phyloP scores from a whole-genome alignment of 1,140 invertebrate genomes.

The Oryctes rhinoceros region DNA sequence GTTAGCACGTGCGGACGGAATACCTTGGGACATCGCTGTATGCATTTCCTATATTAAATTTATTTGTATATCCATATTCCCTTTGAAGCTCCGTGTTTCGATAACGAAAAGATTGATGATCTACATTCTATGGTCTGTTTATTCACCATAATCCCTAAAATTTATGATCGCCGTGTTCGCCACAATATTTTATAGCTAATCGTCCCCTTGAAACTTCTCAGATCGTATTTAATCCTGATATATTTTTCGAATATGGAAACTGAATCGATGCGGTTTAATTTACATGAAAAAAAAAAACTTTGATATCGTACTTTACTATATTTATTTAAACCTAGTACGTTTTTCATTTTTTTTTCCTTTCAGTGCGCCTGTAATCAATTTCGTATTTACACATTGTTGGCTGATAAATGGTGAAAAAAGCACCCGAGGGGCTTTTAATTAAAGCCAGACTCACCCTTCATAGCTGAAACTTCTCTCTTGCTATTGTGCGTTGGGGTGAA shows the following conservation, averaged over 20 bases:
- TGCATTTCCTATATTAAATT: not conserved
- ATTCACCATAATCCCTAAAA: conserved; percentile 35
- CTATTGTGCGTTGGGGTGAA: conserved; percentile 2
- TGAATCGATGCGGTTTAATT: not conserved
- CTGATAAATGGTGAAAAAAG: conserved; percentile 49
- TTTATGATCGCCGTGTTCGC: conserved; percentile 30
- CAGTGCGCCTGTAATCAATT: conserved; percentile 36
- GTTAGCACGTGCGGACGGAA: too few relatives aligned
- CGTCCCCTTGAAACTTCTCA: not conserved
- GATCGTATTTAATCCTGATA: conserved; percentile 4
- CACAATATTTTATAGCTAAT: conserved; percentile 37
- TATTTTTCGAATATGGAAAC: not conserved
- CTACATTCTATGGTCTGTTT: conserved; percentile 11
- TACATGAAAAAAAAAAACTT: too few relatives aligned
- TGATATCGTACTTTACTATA: not conserved
- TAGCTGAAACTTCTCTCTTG: conserved; percentile 33
- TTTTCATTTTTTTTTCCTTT: not conserved
- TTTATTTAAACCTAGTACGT: not conserved
- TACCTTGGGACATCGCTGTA: too few relatives aligned
- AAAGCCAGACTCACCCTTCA: conserved; percentile 35
- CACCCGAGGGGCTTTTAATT: conserved; percentile 57
- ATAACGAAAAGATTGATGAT: conserved; percentile 33
- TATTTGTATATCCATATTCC: not conserved
- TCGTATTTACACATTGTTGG: conserved; percentile 16
- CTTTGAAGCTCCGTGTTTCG: not conserved